phyloP scores from a whole-genome alignment of 2,113 vertebrate genomes.

The Tachuris rubrigastra region DNA sequence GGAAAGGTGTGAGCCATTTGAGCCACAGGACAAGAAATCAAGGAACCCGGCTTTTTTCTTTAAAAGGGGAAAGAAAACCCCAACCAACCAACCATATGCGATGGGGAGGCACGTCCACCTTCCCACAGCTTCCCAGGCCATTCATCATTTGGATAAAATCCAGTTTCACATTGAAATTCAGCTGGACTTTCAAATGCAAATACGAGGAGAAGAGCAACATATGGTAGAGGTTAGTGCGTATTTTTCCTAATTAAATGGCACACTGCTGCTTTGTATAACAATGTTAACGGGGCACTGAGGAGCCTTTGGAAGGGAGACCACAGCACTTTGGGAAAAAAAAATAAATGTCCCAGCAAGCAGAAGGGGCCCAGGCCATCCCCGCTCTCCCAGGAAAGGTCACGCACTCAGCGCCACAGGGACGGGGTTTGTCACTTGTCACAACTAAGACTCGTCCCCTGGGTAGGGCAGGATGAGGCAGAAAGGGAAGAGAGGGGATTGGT shows the following conservation, averaged over 20 bases:
- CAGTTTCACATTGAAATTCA: constrained; percentile 67
- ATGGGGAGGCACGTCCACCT: constrained; percentile 33
- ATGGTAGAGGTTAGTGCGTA: constrained; percentile 70
- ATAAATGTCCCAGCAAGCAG: not conserved
- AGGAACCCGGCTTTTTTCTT: not conserved
- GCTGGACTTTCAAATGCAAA: constrained; percentile 74
- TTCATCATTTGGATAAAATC: constrained; percentile 69
- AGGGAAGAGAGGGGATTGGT: not conserved
- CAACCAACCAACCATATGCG: not conserved
- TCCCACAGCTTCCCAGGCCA: constrained; percentile 35
- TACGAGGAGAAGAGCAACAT: constrained; percentile 64
- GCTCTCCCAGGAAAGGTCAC: not conserved
- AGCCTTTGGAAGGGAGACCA: constrained; percentile 41
- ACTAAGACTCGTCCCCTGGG: not conserved
- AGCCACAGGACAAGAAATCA: accelerated
- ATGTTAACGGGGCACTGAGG: constrained; percentile 60
- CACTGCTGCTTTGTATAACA: constrained; percentile 70
- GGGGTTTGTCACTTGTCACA: not conserved
- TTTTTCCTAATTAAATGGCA: constrained; percentile 72
- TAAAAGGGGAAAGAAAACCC: not conserved
- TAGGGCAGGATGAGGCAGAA: not conserved
- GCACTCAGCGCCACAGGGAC: not conserved
- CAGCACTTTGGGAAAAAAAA: not conserved
- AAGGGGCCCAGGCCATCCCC: not conserved
- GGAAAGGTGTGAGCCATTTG: not conserved